Percentiles rank a stretch among this genome's conserved stretches.
Conservation (phyloP, 1,140 invertebrate genomes). For the Drosophila guanche region DNA sequence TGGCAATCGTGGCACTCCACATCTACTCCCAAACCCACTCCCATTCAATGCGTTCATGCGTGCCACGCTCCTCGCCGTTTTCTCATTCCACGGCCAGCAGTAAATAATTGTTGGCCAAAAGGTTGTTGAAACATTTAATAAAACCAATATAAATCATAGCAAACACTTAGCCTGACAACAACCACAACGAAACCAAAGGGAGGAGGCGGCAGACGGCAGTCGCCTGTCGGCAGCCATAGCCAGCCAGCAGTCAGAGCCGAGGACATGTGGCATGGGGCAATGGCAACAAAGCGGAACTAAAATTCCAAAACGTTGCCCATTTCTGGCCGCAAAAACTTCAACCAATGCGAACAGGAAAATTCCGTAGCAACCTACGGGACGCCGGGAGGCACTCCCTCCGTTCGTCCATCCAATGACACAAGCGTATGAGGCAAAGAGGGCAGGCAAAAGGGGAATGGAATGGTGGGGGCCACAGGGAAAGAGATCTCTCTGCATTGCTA, state of each 20-base stretch:
- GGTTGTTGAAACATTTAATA: constrained; percentile 82
- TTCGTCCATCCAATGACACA: constrained; percentile 53
- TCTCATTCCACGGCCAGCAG: constrained; percentile 46
- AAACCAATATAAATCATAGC: constrained; percentile 82
- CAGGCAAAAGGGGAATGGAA: background rate
- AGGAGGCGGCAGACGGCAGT: background rate
- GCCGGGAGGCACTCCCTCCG: background rate
- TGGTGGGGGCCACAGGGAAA: background rate
- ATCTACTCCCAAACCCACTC: background rate
- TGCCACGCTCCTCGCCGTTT: constrained; percentile 7
- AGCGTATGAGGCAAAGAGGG: constrained; percentile 1
- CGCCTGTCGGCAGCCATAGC: too few species aligned
- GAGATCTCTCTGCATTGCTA: constrained; percentile 63
- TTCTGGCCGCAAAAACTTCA: constrained; percentile 76
- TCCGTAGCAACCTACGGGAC: constrained; percentile 39
- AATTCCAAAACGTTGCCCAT: constrained; percentile 79
- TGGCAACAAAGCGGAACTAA: constrained; percentile 78
- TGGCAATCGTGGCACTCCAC: constrained; percentile 2
- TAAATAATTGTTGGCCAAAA: constrained; percentile 80
- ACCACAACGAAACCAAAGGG: constrained; percentile 19
- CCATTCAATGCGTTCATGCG: constrained; percentile 46
- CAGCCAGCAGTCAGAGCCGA: too few species aligned
- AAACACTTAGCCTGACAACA: constrained; percentile 75
- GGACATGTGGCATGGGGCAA: constrained; percentile 1
- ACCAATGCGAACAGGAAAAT: constrained; percentile 56